Evolutionary conservation across 64 coral and sea anemone species (phyloP), one percentile per base, ranked within the genome.

Genomic region (Montipora sp.): DNA sequence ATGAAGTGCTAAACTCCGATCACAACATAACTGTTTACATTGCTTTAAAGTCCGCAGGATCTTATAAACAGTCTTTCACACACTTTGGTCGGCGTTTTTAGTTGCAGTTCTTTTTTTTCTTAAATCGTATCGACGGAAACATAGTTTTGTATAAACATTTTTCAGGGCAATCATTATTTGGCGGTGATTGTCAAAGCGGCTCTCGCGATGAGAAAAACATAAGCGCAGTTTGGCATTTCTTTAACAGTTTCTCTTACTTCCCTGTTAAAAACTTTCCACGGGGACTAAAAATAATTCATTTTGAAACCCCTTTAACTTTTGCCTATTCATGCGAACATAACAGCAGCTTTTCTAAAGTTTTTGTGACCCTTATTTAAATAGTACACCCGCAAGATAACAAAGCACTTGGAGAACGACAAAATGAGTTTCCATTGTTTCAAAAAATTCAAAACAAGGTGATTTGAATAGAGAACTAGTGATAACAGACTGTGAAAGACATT

Each of bases 401-500:
- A 85, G 46, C 82, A 72, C 82, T 85, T 85, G 63, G 36, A 85
- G 18, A 85, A 65, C 65, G 46, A 85, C 82, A 85, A 71, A 21
- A 85, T 85, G 82, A 85, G 82, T 51, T 85, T 51, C n/a, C 82
- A 85, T 85, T 85, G 82, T 85, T 71, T 71, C 5, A 72, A 85
- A 65, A 68, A 71, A 85, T 85, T 85, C 82, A 85, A 85, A 85
- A 71, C 82, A 85, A 85, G 82, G 21, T 85, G 82, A 85, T 85
- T 71, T 85, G 44, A 36, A 36, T 49, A 71, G 71, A 72, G 47
- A 3, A 45, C 15, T 36, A 36, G 36, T 36, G 82, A 85, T 72
- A 85, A 72, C 82, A 73, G 18, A 59, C 36, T 5, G 2, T 85
- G 66, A 46, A 5, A 24, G 59, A 85, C 82, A 85, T 85, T 85